Base-by-base conservation (phyloP, 2,113 vertebrate species). In the Albula glossodonta region DNA sequence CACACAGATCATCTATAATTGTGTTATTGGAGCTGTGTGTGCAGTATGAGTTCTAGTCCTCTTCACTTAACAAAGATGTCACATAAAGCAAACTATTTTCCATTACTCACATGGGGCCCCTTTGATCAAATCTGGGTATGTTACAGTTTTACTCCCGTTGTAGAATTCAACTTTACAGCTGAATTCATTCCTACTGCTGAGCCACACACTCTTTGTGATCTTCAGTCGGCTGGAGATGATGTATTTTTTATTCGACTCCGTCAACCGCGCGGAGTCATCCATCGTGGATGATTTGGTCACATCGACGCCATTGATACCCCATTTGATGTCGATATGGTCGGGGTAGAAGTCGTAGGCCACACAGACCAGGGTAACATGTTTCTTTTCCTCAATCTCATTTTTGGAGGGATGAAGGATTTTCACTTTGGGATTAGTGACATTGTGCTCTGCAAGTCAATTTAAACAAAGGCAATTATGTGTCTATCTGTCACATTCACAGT, bases 301-400 rank as follows among this genome's bases (percentile, higher is more conserved):
- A 31, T 80, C 0, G 57, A 63, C 78, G 0, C 85, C 90, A 0
- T 96, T 94, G 88, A 96, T 89, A 57, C 25, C 90, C 96, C 96
- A 97, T 52, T 5, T 12, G 60, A 97, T 85, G 25, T 81, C 89
- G 86, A 96, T 83, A 8, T 95, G 92, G 90, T 96, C 94, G 0
- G 96, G 96, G 82, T 87, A 96, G 92, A 96, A 96, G 86, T 79
- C 88, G 0, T 90, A 95, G 84, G 93, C 96, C 88, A 96, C 91
- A 84, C 96, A 96, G 4, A 96, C 95, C 53, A 97, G 81, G 0
- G 96, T 96, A 88, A 93, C 94, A 77, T 92, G 93, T 17, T 56
- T 31, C 22, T 93, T 94, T 11, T 88, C 5, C 17, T 80, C 0
- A 5, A 95, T 90, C 90, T 96, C 95, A 51, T 91, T 87, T 57